A percentile compares a stretch with the other conserved stretches of the same genome.
Evolutionary conservation across 1,140 invertebrate species (phyloP).

Genomic region (Lordiphosa collinella): DNA sequence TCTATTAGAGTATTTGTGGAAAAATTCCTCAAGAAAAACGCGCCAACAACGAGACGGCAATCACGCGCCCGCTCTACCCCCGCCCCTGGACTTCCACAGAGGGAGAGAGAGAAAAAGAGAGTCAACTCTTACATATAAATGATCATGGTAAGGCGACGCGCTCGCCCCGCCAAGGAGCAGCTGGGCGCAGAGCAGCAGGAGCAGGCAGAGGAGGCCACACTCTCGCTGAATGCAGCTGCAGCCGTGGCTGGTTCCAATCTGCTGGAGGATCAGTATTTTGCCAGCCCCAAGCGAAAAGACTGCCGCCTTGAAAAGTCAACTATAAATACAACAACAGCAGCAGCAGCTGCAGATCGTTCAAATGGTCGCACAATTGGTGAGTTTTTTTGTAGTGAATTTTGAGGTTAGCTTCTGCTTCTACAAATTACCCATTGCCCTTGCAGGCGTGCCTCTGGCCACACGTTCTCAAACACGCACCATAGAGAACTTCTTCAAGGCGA

Average conservation of each 20-base stretch:
- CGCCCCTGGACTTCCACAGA: constrained; percentile 1
- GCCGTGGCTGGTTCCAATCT: constrained; percentile 34
- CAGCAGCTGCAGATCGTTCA: constrained; percentile 37
- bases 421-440: not conserved
- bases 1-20: constrained; percentile 11
- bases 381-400: constrained; percentile 30
- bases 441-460: constrained; percentile 69
- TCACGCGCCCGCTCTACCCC: constrained; percentile 25
- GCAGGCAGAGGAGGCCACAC: constrained; percentile 10
- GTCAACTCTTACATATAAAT: constrained; percentile 20
- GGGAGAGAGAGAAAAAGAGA: no score
- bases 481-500: constrained; percentile 73
- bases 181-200: constrained; percentile 7
- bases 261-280: constrained; percentile 77
- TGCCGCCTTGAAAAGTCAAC: constrained; percentile 65
- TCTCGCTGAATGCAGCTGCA: constrained; percentile 28
- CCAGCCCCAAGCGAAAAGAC: constrained; percentile 79
- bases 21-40: constrained; percentile 29
- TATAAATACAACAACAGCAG: constrained; percentile 23
- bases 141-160: constrained; percentile 69
- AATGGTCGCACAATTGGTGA: constrained; percentile 61
- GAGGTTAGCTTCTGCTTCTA: constrained; percentile 49
- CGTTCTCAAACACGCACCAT: constrained; percentile 75
- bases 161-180: constrained; percentile 55
- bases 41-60: constrained; percentile 30